Base-by-base conservation (phyloP, 2,888 invertebrate species). In the Anthrax anthrax region DNA sequence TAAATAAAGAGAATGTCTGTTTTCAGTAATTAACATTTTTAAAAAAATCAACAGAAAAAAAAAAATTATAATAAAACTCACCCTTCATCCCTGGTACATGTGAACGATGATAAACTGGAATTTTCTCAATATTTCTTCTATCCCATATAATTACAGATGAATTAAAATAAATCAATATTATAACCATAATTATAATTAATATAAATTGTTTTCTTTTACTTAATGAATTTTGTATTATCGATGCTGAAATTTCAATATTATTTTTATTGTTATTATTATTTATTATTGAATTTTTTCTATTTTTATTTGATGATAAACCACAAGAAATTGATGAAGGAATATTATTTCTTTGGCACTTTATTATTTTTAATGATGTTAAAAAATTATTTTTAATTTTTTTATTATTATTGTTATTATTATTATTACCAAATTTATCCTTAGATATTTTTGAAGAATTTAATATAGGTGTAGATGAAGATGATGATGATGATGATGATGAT, bases 61-160 rank as follows among this genome's bases (percentile, higher is more conserved):
- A n/a, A n/a, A n/a, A n/a, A n/a, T n/a, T n/a, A n/a, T n/a, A n/a
- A n/a, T n/a, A n/a, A n/a, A 18, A 49, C 56, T 54, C 50, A 67
- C 66, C 66, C 57, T 62, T 65, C 63, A 64, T 64, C 48, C 64
- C 64, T 48, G 60, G 56, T 14, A 63, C 64, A 52, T 58, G 61
- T 19, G 66, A 67, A 47, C 61, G 56, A 48, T 60, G 64, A 47
- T 60, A 51, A 5, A 65, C 62, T 5, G 57, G 56, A 9, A 63
- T 57, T 43, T 56, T 51, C 37, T 62, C 59, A 4, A 55, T 51
- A 2, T 53, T 51, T 16, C 14, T 12, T 32, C 37, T 32, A 48
- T 56, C 52, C 51, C 58, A 46, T 37, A 44, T 51, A 51, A 55
- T 54, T 48, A 49, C 44, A 47, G 58, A 47, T 50, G 61, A 46